phyloP scores from a whole-genome alignment of 2,888 invertebrate genomes.

The Melangyna quadrimaculata region DNA sequence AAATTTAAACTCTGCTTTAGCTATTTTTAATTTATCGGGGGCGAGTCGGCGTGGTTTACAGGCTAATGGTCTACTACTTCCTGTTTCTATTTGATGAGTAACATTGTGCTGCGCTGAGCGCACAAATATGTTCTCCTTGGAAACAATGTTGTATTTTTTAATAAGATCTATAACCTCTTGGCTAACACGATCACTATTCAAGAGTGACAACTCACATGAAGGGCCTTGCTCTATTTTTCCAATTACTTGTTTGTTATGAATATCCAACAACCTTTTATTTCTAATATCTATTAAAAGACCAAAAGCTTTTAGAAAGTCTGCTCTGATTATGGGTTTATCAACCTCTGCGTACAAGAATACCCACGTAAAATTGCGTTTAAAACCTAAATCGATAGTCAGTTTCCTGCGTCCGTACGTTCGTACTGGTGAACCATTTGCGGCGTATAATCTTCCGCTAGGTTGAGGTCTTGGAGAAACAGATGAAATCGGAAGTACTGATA shows the following conservation, averaged over 20 bases:
- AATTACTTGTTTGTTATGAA: not conserved
- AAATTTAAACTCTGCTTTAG: slow-evolving; percentile 21
- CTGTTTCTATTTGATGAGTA: not conserved
- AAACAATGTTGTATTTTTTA: not conserved
- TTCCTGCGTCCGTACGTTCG: not conserved
- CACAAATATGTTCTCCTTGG: not conserved
- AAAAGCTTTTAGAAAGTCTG: not conserved
- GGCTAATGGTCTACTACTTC: not conserved
- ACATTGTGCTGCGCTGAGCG: not conserved
- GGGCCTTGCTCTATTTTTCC: not conserved
- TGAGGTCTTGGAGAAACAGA: not conserved
- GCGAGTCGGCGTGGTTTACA: not conserved
- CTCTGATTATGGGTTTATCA: not conserved
- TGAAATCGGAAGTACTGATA: not conserved
- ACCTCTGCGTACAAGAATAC: not conserved
- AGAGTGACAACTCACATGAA: not conserved
- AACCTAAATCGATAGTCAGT: not conserved
- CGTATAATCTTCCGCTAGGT: not conserved
- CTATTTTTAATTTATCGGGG: no score
- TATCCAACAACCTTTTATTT: not conserved
- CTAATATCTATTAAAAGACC: not conserved
- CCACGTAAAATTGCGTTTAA: not conserved
- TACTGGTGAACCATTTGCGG: not conserved
- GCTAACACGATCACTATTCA: not conserved
- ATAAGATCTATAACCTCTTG: not conserved